These are phyloP conservation scores for Balearica regulorum DNA, from an alignment of 2,797 vertebrate species.

Conservation along the genomic window DNA sequence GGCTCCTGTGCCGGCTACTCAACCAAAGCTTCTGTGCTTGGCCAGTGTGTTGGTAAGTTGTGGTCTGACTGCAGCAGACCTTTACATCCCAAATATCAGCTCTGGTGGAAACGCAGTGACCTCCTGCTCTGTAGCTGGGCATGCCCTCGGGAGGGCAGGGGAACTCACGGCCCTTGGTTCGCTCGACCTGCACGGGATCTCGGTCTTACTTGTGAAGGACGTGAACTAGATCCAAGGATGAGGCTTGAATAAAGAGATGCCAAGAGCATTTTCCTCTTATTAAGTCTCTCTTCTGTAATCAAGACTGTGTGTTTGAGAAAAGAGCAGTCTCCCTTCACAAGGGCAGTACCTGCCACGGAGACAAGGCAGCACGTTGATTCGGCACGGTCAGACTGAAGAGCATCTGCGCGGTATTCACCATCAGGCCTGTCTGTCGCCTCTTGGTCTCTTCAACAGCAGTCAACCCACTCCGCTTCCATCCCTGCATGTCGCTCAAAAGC, in stretches of 20 bases:
- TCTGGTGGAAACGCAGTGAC: neutral
- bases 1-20: neutral
- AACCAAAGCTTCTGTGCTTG: neutral
- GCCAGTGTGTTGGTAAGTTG: neutral
- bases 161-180: neutral
- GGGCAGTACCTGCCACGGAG: neutral
- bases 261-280: neutral
- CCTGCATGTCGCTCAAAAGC: rapidly evolving
- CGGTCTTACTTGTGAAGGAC: neutral
- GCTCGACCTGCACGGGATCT: neutral
- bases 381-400: neutral
- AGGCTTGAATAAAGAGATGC: slow-evolving; percentile 50
- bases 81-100: neutral
- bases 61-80: neutral
- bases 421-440: neutral
- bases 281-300: neutral
- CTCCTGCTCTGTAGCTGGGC: neutral
- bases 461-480: rapidly evolving
- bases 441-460: neutral
- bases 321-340: neutral
- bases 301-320: neutral
- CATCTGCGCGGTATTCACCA: rapidly evolving
- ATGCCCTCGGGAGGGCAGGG: neutral
- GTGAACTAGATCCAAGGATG: neutral
- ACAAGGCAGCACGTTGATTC: rapidly evolving